Conservation (phyloP, 1,140 invertebrate species). For the Caenorhabditis inopinata region DNA sequence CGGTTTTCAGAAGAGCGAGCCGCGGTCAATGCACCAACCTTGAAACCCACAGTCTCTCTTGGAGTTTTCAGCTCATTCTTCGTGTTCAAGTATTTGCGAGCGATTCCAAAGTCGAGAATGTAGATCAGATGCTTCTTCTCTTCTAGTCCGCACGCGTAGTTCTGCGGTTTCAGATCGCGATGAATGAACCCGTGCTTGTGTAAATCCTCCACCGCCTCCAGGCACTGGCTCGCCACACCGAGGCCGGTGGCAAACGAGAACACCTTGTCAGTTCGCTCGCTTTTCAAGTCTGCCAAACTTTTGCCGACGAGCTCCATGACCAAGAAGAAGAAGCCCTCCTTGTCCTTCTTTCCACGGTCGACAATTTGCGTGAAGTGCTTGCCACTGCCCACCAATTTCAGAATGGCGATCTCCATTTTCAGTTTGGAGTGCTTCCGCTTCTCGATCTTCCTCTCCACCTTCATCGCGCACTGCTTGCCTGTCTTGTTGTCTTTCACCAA, state of each 20-base stretch:
- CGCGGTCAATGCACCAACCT: not conserved
- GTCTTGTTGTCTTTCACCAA: conserved; percentile 1
- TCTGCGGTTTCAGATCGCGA: not conserved
- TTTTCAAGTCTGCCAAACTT: conserved; percentile 35
- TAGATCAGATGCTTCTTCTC: conserved; percentile 37
- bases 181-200: conserved; percentile 39
- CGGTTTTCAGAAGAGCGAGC: too few species aligned
- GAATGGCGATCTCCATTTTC: conserved; percentile 55
- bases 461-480: conserved; percentile 35
- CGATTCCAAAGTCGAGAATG: conserved; percentile 39
- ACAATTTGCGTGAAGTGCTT: conserved; percentile 43
- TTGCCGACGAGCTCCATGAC: conserved; percentile 38
- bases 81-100: conserved; percentile 24
- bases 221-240: conserved; percentile 7
- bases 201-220: conserved; percentile 17
- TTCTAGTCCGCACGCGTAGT: not conserved
- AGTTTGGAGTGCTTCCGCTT: conserved; percentile 43
- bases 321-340: conserved; percentile 2
- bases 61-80: not conserved
- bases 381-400: conserved; percentile 49
- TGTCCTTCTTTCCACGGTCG: not conserved
- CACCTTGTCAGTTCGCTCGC: not conserved
- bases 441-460: conserved; percentile 44
- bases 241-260: conserved; percentile 27
- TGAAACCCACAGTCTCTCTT: conserved; percentile 4